Evolutionary conservation across 2,113 vertebrate genomes (phyloP).

Genomic region (Sphyrna mokarran): DNA sequence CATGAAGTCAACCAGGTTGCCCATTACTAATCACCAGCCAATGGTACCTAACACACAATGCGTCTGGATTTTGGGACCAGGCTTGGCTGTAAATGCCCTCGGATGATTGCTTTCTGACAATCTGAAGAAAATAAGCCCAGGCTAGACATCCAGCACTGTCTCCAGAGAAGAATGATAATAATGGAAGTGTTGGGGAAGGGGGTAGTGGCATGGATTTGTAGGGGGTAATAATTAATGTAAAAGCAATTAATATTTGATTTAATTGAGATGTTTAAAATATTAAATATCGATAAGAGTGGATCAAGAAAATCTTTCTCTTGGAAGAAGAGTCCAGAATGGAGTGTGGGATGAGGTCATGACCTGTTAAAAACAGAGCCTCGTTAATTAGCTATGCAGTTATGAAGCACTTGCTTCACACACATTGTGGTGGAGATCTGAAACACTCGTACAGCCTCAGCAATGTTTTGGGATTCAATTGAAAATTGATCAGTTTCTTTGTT

Average conservation of each 20-base stretch:
- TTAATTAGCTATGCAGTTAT: not conserved
- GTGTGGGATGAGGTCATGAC: not conserved
- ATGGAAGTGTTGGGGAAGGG: not conserved
- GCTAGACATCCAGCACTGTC: not conserved
- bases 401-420: not conserved
- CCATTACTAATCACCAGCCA: not conserved
- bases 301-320: not conserved
- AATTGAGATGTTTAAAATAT: not conserved
- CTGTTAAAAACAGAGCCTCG: not conserved
- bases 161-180: not conserved
- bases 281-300: not conserved
- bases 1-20: not conserved
- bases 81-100: not conserved
- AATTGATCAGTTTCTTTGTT: not conserved
- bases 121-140: not conserved
- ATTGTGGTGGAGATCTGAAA: not conserved
- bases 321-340: not conserved
- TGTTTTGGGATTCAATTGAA: not conserved
- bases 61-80: not conserved
- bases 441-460: not conserved
- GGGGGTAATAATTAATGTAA: not conserved
- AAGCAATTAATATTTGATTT: not conserved
- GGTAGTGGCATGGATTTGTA: not conserved
- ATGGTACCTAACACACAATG: not conserved
- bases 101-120: not conserved